Base-by-base conservation (phyloP, 2,113 vertebrate species). In the Chamaetylas fuelleborni region DNA sequence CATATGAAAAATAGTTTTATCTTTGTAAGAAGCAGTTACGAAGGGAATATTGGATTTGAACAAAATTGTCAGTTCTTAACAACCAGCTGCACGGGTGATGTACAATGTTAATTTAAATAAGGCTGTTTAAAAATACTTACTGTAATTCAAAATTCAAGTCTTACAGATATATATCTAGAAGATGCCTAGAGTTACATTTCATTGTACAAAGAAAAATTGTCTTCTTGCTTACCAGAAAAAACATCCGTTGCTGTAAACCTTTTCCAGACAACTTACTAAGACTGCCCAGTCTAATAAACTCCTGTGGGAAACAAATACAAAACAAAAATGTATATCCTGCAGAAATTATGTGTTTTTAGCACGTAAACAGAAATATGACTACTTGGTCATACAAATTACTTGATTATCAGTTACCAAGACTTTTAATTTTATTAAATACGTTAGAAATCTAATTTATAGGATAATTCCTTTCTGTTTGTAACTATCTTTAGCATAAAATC, bases 231-330 rank as follows among this genome's bases (percentile, higher is more conserved):
- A 99, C 99, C 99, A 99, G 97, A 96, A 99, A 99, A 95, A 99
- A 99, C 99, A 99, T 99, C 91, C 99, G 98, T 91, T 99, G 99
- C 96, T 99, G 99, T 23, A 99, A 98, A 80, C 99, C 99, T 98
- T 99, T 99, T 91, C 99, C 99, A 31, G 99, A 99, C 83, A 99
- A 97, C 96, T 99, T 99, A 98, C 99, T 99, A 56, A 99, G 99
- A 96, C 99, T 99, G 70, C 99, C 99, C 97, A 99, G 98, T 95
- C 99, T 98, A 97, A 99, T 99, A 97, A 99, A 99, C 95, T 99
- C 99, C 99, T 99, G 96, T 25, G 36, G 88, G 78, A 96, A 97
- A 95, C 4, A 93, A 67, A 94, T 8, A 85, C 42, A 91, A 91
- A 85, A 14, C 10, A 47, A 65, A 34, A 58, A 81, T 19, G 5